Conservation (phyloP, 2,113 vertebrate species). For the Prunella himalayana region DNA sequence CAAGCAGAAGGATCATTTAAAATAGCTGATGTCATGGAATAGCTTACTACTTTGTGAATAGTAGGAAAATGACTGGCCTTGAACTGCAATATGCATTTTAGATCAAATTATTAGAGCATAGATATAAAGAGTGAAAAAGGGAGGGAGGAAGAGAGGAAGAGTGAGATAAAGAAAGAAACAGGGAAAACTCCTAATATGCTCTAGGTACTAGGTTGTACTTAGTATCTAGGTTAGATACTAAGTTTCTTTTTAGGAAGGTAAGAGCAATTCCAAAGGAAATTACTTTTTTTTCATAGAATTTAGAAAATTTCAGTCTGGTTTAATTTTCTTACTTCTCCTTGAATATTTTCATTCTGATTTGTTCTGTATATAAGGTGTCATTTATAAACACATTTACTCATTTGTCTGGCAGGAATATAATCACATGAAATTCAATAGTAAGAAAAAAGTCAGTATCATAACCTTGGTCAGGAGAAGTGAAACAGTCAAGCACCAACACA, state of each 20-base stretch:
- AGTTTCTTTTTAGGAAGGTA: neutral
- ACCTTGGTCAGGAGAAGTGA: neutral
- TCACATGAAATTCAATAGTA: neutral
- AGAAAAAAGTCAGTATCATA: neutral
- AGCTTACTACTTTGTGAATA: slow-evolving; percentile 22
- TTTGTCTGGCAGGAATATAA: neutral
- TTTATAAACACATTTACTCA: neutral
- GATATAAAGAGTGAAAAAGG: neutral
- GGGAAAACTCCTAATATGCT: neutral
- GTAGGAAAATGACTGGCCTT: neutral
- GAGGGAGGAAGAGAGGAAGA: neutral
- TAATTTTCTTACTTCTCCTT: neutral
- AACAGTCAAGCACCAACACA: neutral
- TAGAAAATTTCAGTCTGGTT: neutral
- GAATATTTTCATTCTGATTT: neutral
- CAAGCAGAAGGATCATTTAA: slow-evolving; percentile 65
- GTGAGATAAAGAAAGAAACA: neutral
- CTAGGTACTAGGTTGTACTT: too few species aligned
- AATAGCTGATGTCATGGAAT: slow-evolving; percentile 64
- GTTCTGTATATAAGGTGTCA: neutral
- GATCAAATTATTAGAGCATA: neutral
- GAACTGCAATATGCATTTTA: slow-evolving; percentile 10
- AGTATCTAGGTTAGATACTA: accelerated
- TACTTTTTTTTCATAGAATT: neutral
- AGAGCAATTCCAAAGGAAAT: neutral